Evolutionary conservation across 2,888 invertebrate species (phyloP).

Genomic region (Oxyteleia sp.): DNA sequence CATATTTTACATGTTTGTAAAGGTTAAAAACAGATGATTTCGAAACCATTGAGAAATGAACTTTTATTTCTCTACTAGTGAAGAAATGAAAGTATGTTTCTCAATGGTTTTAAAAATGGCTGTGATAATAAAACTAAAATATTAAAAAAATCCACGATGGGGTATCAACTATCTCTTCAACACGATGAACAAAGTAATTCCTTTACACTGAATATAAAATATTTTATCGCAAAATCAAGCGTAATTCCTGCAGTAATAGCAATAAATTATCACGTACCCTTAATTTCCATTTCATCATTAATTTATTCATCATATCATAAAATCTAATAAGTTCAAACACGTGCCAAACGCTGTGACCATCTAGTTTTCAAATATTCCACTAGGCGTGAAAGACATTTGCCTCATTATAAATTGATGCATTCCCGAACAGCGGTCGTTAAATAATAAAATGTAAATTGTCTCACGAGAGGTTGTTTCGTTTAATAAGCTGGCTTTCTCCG

Average conservation of each 20-base stretch:
- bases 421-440: constrained; percentile 1
- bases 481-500: constrained; percentile 15
- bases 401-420: constrained; percentile 7
- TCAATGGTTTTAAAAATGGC: not conserved
- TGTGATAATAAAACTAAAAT: not conserved
- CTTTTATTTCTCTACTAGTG: too few species aligned
- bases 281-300: not conserved
- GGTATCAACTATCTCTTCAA: too few species aligned
- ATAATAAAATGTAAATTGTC: constrained; percentile 41
- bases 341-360: not conserved
- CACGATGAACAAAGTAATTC: not conserved
- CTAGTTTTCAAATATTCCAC: constrained; percentile 3
- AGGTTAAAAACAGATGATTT: too few species aligned
- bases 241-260: not conserved
- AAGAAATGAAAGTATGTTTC: too few species aligned
- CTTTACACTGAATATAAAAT: not conserved
- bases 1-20: too few species aligned
- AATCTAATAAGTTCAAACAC: constrained; percentile 16
- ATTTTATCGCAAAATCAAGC: not conserved
- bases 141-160: too few species aligned
- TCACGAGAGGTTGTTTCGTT: constrained; percentile 16
- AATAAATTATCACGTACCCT: not conserved
- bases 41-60: too few species aligned
- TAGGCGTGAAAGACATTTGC: constrained; percentile 9
- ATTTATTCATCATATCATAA: constrained; percentile 5